These are phyloP conservation scores for Erebia epiphron DNA, from an alignment of 2,888 invertebrate genomes.

Conservation along the genomic window DNA sequence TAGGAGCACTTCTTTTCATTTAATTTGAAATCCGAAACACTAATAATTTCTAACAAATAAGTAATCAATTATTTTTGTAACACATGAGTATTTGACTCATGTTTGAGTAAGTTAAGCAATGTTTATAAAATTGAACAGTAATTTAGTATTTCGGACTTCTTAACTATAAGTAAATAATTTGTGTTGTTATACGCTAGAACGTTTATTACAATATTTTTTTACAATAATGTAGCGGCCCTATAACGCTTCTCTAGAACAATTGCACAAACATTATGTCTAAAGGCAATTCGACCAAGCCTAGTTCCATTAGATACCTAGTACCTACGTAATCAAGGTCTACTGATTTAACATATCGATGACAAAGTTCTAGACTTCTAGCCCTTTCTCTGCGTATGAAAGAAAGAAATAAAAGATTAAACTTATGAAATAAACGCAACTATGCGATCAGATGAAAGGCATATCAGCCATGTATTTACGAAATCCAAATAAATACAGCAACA, in stretches of 20 bases:
- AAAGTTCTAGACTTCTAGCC: neutral
- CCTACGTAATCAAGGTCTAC: neutral
- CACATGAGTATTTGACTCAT: neutral
- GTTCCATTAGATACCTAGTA: neutral
- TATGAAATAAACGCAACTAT: neutral
- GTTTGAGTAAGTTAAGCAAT: too few species aligned
- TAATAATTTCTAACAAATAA: neutral
- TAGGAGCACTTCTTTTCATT: neutral
- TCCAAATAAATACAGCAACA: neutral
- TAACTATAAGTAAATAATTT: conserved; percentile 6
- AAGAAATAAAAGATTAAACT: neutral
- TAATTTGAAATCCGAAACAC: conserved; percentile 26
- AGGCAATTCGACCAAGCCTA: conserved; percentile 1
- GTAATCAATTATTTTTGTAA: neutral
- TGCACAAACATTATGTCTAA: neutral
- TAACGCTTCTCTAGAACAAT: neutral
- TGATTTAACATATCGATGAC: neutral
- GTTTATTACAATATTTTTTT: neutral
- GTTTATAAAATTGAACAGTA: neutral
- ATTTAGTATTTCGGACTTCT: conserved; percentile 28
- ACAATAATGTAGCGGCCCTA: neutral
- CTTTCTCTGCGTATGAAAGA: neutral
- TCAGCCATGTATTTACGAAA: neutral
- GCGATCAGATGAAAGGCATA: neutral
- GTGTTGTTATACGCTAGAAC: conserved; percentile 30